Evolutionary conservation across 2,888 invertebrate genomes (phyloP), one percentile per base, ranked within the genome.

Genomic region (Drosophila subquinaria): DNA sequence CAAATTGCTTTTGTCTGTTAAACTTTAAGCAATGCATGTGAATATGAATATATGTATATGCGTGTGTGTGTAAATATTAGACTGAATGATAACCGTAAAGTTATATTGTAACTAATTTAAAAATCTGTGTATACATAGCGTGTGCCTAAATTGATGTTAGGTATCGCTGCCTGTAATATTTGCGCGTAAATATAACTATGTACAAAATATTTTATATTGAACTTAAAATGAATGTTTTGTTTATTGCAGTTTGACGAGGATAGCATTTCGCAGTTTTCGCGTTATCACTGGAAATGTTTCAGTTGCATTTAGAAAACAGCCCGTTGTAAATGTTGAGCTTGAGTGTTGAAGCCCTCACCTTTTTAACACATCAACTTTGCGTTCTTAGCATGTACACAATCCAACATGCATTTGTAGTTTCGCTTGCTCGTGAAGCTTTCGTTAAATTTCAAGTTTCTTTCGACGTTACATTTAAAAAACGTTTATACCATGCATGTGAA

Each of bases 111-210:
- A 74, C 27, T 86, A 82, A 77, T 78, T 72, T 82, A 76, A 84
- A 67, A 30, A 30, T 30, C 30, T 30, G 76, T 84, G 89, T 89
- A 83, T 56, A 45, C 20, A 56, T 79, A 89, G 30, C 70, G 71
- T 68, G 89, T 81, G 89, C 84, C 89, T 76, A 80, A 82, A 57
- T 81, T 62, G 60, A 62, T 35, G 42, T 69, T 59, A 68, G 66
- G 36, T 67, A 60, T 51, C 43, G 45, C 70, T 73, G 76, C 72
- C 87, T 84, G 89, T 84, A 89, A 82, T 82, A 84, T 87, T 47
- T 50, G 64, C 76, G 79, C 70, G 56, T 89, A 78, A 73, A 75
- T 81, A 76, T 70, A 69, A 66, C 72, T 48, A 62, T 84, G 85
- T 84, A 84, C 85, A 84, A 66, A 69, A 73, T 78, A 56, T 20